Conservation (phyloP, 2,888 invertebrate genomes). For the Eumerus sabulonum region DNA sequence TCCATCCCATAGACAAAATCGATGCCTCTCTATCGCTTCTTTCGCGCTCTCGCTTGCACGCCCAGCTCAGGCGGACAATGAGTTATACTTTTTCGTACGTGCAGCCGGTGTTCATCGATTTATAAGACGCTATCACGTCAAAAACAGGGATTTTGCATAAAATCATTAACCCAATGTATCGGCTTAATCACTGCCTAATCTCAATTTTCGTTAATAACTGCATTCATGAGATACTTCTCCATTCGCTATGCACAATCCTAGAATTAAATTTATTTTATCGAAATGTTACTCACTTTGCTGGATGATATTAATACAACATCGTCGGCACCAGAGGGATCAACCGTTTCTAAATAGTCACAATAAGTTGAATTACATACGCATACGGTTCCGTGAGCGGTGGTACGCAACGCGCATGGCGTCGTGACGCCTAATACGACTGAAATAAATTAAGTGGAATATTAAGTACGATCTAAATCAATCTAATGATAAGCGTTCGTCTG, state of each 20-base stretch:
- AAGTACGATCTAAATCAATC: slow-evolving; percentile 6
- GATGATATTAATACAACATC: slow-evolving; percentile 82
- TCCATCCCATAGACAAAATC: no score
- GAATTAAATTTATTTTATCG: not conserved
- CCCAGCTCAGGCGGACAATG: no score
- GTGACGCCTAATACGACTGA: slow-evolving; percentile 47
- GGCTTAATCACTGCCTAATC: not conserved
- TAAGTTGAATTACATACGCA: slow-evolving; percentile 87
- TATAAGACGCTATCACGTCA: no score
- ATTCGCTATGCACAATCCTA: slow-evolving; percentile 16
- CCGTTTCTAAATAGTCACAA: slow-evolving; percentile 84
- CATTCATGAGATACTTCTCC: no score
- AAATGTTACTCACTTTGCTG: slow-evolving; percentile 79
- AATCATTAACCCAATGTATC: not conserved
- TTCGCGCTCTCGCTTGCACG: no score
- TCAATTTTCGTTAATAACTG: no score
- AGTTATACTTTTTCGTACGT: no score
- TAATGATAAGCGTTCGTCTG: not conserved
- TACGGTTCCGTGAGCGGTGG: slow-evolving; percentile 78
- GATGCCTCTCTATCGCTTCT: no score
- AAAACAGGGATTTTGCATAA: no score
- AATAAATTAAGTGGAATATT: slow-evolving; percentile 13
- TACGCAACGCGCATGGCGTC: slow-evolving; percentile 74
- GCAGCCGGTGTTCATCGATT: no score
- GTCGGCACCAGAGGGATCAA: slow-evolving; percentile 78